Evolutionary conservation across 2,797 vertebrate species (phyloP).

Genomic region (Cynodonichthys magdalenae): DNA sequence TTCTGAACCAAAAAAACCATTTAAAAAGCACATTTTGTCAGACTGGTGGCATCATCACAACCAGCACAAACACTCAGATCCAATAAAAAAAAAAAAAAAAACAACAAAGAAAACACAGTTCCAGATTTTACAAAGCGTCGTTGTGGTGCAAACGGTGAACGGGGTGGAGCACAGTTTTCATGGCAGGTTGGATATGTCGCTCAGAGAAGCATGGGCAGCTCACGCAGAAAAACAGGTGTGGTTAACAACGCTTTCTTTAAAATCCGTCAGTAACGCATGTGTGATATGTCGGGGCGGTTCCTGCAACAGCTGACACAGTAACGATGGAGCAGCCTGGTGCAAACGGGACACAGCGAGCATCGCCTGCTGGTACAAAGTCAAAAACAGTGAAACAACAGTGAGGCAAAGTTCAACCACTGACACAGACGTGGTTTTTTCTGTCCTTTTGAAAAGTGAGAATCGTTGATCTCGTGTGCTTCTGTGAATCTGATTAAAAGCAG

Average conservation of each 20-base stretch:
- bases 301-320: conserved; percentile 27
- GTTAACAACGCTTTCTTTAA: conserved; percentile 14
- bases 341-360: conserved; percentile 33
- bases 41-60: conserved; percentile 44
- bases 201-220: conserved; percentile 34
- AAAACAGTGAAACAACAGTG: conserved; percentile 57
- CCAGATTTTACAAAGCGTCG: conserved; percentile 41
- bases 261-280: conserved; percentile 26
- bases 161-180: conserved; percentile 39
- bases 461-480: conserved; percentile 51
- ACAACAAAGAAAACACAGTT: conserved; percentile 64
- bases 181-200: conserved; percentile 52
- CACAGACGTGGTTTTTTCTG: conserved; percentile 42
- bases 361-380: conserved; percentile 52
- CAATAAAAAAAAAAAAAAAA: conserved; percentile 36
- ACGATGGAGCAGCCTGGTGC: conserved; percentile 46
- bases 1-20: not conserved
- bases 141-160: conserved; percentile 40
- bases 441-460: conserved; percentile 61
- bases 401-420: conserved; percentile 48
- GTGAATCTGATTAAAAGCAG: conserved; percentile 29
- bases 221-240: conserved; percentile 28
- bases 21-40: conserved; percentile 26
- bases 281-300: conserved; percentile 9
- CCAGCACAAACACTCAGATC: conserved; percentile 47